Conservation (phyloP, 92 coral and sea anemone genomes). For the Parazoanthus swiftii region DNA sequence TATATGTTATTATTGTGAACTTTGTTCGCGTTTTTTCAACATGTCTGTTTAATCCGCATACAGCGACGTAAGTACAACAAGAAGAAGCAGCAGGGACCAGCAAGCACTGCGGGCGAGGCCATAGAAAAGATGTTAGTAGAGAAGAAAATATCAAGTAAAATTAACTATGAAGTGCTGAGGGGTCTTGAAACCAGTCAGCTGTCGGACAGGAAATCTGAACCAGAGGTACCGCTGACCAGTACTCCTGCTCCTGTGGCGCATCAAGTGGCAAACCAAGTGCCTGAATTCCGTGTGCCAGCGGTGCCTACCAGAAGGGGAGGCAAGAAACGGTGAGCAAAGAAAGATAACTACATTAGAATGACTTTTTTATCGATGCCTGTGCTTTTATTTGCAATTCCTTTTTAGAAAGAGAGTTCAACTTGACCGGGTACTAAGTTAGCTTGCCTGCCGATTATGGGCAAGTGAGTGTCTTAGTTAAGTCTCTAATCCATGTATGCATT, state of each 20-base stretch:
- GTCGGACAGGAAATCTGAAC: constrained; percentile 22
- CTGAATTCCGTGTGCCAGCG: constrained; percentile 71
- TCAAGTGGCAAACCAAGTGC: neutral
- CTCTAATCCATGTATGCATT: neutral
- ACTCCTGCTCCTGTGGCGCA: constrained; percentile 45
- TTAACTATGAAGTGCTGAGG: constrained; percentile 93
- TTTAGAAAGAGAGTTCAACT: too few species aligned
- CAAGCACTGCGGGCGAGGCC: constrained; percentile 94
- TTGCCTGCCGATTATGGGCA: neutral
- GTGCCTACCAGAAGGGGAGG: constrained; percentile 73
- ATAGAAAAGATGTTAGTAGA: constrained; percentile 98
- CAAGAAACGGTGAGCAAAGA: constrained; percentile 61
- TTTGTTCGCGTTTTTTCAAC: too few species aligned
- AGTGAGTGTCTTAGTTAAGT: neutral
- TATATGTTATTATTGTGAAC: too few species aligned
- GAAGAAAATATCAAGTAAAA: constrained; percentile 93
- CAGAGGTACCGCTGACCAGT: constrained; percentile 37
- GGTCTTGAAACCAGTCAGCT: constrained; percentile 86
- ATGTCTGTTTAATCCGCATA: neutral
- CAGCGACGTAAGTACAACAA: constrained; percentile 76
- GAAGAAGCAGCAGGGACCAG: constrained; percentile 71
- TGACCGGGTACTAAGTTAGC: neutral
- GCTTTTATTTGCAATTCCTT: neutral
- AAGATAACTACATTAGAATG: too few species aligned
- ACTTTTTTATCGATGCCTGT: too few species aligned